Conservation (phyloP, 2,113 vertebrate species). For the Gracilinanus agilis region DNA sequence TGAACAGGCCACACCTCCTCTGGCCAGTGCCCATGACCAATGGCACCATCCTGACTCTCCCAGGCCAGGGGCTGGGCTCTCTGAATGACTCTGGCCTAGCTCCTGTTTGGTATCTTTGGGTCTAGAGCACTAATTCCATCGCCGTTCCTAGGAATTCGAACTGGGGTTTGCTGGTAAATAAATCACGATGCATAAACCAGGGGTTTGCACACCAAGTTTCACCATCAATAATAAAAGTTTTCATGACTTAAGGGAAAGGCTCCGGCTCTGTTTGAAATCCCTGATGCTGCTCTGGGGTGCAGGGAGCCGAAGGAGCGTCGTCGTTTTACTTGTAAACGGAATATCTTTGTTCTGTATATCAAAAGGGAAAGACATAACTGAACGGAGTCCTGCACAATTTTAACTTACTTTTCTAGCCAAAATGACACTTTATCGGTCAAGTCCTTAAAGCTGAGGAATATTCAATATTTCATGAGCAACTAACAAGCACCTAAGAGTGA, state of each 20-base stretch:
- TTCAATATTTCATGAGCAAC: not conserved
- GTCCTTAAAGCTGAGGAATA: not conserved
- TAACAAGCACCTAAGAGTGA: not conserved
- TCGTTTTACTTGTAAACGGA: not conserved
- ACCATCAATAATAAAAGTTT: not conserved
- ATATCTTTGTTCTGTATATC: not conserved
- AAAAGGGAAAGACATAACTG: not conserved
- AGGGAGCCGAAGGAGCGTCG: not conserved
- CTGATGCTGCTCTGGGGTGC: not conserved
- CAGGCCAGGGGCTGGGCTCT: too few relatives aligned
- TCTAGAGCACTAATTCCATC: not conserved
- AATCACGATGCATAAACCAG: not conserved
- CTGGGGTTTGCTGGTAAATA: not conserved
- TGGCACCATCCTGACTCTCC: too few relatives aligned
- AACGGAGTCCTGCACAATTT: not conserved
- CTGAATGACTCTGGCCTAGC: too few relatives aligned
- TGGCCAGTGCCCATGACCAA: too few relatives aligned
- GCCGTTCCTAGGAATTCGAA: not conserved
- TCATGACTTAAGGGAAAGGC: not conserved
- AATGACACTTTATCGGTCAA: not conserved
- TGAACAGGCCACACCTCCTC: too few relatives aligned
- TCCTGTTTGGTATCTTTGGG: too few relatives aligned
- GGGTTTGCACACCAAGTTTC: not conserved
- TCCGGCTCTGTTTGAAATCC: not conserved
- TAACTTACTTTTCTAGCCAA: not conserved